Evolutionary conservation across 2,888 invertebrate species (phyloP).

Genomic region (Lithophane socia): DNA sequence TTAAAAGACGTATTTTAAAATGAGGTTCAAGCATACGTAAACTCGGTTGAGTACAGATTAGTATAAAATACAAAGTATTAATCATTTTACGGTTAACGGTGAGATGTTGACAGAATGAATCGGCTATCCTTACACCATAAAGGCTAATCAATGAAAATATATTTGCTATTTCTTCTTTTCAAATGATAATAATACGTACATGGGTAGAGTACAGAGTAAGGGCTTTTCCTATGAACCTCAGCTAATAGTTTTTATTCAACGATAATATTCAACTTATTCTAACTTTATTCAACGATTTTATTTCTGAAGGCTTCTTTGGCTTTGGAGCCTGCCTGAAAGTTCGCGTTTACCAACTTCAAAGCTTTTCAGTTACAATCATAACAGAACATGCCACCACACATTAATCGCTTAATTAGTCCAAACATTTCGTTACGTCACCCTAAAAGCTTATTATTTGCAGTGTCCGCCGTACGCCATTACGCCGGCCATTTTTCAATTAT

Average conservation of each 20-base stretch:
- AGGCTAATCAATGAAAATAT: too few relatives aligned
- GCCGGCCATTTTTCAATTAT: constrained; percentile 89
- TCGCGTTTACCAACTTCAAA: not conserved
- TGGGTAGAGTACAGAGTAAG: not conserved
- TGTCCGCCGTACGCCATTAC: constrained; percentile 81
- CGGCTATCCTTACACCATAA: too few relatives aligned
- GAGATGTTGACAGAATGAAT: too few relatives aligned
- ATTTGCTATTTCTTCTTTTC: too few relatives aligned
- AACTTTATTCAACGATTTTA: too few relatives aligned
- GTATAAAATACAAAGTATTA: too few relatives aligned
- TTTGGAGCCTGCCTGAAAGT: not conserved
- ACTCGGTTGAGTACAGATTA: too few relatives aligned
- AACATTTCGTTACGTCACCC: constrained; percentile 68
- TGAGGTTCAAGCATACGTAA: too few relatives aligned
- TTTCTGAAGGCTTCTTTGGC: not conserved
- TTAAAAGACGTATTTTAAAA: too few relatives aligned
- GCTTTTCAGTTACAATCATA: constrained; percentile 21
- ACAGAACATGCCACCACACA: constrained; percentile 51
- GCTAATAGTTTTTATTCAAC: too few relatives aligned
- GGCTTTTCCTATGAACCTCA: not conserved
- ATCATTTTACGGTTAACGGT: too few relatives aligned
- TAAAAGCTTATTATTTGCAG: constrained; percentile 84
- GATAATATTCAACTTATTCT: too few relatives aligned
- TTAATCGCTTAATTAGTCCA: constrained; percentile 68
- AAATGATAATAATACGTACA: not conserved